Conservation (phyloP, 2,797 vertebrate genomes). For the Denticeps clupeoides region DNA sequence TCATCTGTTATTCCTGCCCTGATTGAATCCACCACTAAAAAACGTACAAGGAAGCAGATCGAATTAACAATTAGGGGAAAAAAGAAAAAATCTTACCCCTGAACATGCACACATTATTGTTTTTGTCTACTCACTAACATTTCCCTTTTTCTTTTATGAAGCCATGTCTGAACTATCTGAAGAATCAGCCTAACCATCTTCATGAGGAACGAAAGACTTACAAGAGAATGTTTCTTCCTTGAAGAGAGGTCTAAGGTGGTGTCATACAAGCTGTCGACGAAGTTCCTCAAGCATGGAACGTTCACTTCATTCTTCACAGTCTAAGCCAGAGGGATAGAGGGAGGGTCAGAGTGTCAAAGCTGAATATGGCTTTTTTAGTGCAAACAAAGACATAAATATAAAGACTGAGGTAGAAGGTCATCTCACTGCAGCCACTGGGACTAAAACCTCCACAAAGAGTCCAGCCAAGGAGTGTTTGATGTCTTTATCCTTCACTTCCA, state of each 20-base stretch:
- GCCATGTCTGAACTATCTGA: no score
- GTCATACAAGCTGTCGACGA: conserved; percentile 94
- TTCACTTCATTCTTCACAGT: conserved; percentile 98
- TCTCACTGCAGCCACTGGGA: conserved; percentile 95
- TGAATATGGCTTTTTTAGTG: no score
- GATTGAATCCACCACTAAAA: no score
- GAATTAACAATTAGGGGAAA: background rate
- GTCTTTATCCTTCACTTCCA: conserved; percentile 99
- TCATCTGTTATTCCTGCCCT: no score
- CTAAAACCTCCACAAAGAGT: conserved; percentile 96
- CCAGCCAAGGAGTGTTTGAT: conserved; percentile 96
- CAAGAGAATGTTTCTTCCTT: conserved; percentile 96
- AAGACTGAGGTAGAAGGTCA: background rate
- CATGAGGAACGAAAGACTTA: conserved; percentile 53
- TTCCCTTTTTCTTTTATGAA: no score
- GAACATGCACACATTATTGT: no score
- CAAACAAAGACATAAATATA: background rate
- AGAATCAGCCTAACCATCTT: background rate
- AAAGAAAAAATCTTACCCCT: no score
- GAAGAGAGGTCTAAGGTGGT: conserved; percentile 94
- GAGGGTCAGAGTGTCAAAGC: background rate
- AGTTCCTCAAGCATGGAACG: conserved; percentile 93
- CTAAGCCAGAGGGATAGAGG: conserved; percentile 43
- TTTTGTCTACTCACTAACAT: no score
- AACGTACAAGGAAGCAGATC: no score